Base-by-base conservation (phyloP, 2,113 vertebrate species). In the Crypturellus undulatus region DNA sequence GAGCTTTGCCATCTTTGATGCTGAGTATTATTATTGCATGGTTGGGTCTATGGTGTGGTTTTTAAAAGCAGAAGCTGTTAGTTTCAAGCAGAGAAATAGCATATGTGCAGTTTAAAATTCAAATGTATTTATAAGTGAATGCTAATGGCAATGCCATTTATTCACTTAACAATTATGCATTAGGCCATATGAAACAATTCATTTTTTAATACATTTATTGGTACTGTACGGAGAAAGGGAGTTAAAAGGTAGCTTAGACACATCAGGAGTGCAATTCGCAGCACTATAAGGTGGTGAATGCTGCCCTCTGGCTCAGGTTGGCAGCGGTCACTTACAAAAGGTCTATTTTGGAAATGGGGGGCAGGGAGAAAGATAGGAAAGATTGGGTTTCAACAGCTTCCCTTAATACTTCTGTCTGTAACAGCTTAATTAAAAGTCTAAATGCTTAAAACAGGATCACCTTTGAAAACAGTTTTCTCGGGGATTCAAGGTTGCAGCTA, bases 241-340 rank as follows among this genome's bases (percentile, higher is more conserved):
- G 54, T 92, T 96, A 76, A 89, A 80, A 85, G 30, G 24, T 30
- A 72, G 72, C 38, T 75, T 47, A 89, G 36, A 79, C 54, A 78
- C 52, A 67, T 81, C 54, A 73, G 54, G 60, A 91, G 28, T 40
- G 26, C 49, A 38, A 72, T 36, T 26, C 84, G 69, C n/a, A 90
- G 58, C 32, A 65, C 49, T 59, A 69, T 93, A 89, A 90, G 30
- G 40, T 69, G 93, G 93, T 72, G 93, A 94, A 96, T 94, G 86
- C 94, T 96, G 96, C 92, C 95, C 94, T 96, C 94, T 96, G 96
- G 47, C 96, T 96, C 95, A 87, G 92, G n/a, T 28, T 94, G 84
- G 63, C 94, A 92, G 84, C 67, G 95, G 96, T 94, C 94, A 94
- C 49, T 94, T 62, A 20, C 11, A 94, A 86, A 69, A 32, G 10